A percentile compares a stretch with the other conserved stretches of the same genome.
phyloP scores from a whole-genome alignment of 64 coral and sea anemone species.

The Porites lutea region DNA sequence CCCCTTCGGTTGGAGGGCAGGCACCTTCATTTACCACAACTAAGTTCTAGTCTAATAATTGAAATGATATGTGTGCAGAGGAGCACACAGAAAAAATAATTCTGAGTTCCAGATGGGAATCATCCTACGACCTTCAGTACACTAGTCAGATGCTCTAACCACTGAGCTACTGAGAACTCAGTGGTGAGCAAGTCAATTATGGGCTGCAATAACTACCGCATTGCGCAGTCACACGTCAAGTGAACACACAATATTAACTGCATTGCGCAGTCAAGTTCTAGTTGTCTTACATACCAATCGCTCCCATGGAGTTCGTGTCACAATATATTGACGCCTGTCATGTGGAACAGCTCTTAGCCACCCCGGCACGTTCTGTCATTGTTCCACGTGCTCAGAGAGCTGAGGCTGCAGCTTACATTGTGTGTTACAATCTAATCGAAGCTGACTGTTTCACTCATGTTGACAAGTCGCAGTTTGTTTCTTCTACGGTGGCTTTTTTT shows the following conservation, averaged over 20 bases:
- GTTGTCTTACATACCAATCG: neutral
- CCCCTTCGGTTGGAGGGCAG: conserved; percentile 49
- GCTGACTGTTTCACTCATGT: neutral
- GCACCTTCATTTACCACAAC: conserved; percentile 47
- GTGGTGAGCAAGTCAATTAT: no score
- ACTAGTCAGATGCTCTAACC: no score
- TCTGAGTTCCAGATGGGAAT: no score
- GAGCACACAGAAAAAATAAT: no score
- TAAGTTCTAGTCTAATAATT: neutral
- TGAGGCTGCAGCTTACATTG: neutral
- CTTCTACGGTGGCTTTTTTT: neutral
- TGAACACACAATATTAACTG: no score
- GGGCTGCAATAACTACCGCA: no score
- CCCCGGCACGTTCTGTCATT: neutral
- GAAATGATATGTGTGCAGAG: no score
- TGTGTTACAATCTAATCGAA: neutral
- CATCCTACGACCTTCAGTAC: no score
- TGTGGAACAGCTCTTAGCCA: neutral
- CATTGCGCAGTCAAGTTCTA: neutral
- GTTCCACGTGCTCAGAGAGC: neutral
- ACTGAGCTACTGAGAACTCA: no score
- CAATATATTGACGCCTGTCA: conserved; percentile 46
- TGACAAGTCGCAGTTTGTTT: neutral
- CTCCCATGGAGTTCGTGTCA: neutral
- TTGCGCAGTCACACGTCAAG: no score